Evolutionary conservation across 2,797 vertebrate species (phyloP).

Genomic region (Cottoperca gobio): DNA sequence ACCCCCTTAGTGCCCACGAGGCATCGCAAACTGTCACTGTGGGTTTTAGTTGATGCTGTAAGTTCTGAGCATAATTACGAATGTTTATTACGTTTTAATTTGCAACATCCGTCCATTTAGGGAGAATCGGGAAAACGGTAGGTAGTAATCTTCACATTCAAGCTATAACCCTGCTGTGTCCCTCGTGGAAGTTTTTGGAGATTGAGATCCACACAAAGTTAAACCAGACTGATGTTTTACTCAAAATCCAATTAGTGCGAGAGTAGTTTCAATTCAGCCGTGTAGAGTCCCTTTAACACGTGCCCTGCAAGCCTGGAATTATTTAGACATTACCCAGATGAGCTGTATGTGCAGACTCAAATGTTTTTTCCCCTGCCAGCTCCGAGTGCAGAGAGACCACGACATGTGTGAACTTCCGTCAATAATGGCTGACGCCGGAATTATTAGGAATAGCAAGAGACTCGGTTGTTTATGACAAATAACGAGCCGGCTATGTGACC

Average conservation of each 20-base stretch:
- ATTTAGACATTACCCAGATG: no score
- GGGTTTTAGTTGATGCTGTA: slow-evolving; percentile 48
- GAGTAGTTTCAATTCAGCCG: slow-evolving; percentile 30
- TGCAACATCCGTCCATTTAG: slow-evolving; percentile 40
- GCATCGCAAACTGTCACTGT: slow-evolving; percentile 49
- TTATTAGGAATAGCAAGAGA: no score
- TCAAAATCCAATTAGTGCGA: slow-evolving; percentile 60
- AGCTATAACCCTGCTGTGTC: slow-evolving; percentile 27
- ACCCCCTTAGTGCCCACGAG: slow-evolving; percentile 46
- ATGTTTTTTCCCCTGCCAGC: no score
- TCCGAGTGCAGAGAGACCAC: no score
- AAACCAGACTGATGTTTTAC: slow-evolving; percentile 63
- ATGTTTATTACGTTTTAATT: slow-evolving; percentile 61
- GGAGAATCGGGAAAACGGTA: slow-evolving; percentile 28
- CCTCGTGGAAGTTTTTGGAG: slow-evolving; percentile 24
- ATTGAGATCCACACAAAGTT: slow-evolving; percentile 25
- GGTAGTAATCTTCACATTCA: slow-evolving; percentile 32
- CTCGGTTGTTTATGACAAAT: no score
- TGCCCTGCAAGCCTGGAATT: no score
- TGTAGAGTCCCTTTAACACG: not conserved
- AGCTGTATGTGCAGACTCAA: no score
- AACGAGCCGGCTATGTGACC: no score
- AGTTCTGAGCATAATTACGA: slow-evolving; percentile 54
- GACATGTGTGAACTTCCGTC: no score
- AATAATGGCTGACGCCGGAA: no score